These are phyloP conservation scores for Tromatobia lineatoria DNA, from an alignment of 2,888 invertebrate species.

Conservation along the genomic window DNA sequence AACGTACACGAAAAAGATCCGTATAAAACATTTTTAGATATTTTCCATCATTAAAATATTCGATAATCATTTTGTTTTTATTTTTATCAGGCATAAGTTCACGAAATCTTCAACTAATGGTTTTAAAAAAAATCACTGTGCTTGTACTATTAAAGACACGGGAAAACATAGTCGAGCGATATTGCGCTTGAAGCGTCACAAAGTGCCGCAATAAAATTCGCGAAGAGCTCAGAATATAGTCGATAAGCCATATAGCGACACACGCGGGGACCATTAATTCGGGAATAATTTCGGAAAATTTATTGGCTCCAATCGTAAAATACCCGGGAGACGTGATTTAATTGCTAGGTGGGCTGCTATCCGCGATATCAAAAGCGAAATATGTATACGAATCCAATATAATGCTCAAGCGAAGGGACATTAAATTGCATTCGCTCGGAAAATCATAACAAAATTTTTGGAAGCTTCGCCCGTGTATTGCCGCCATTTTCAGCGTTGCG, in stretches of 20 bases:
- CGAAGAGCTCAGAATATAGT: not conserved
- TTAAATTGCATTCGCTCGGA: slow-evolving; percentile 8
- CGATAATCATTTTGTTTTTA: too few relatives aligned
- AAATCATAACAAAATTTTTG: slow-evolving; percentile 9
- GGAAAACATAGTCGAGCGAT: too few relatives aligned
- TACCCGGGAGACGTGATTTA: slow-evolving; percentile 17
- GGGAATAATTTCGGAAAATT: slow-evolving; percentile 27
- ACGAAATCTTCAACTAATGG: too few relatives aligned
- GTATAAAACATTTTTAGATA: too few relatives aligned
- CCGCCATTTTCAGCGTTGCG: not conserved
- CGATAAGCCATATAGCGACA: slow-evolving; percentile 11
- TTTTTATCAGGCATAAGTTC: too few relatives aligned
- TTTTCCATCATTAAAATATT: too few relatives aligned
- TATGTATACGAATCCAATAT: slow-evolving; percentile 35
- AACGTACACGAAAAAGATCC: too few relatives aligned
- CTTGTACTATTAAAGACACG: too few relatives aligned
- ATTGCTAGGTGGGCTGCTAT: slow-evolving; percentile 5
- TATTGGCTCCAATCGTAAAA: slow-evolving; percentile 36
- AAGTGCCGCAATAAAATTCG: not conserved
- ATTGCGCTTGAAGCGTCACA: not conserved
- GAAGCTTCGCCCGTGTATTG: not conserved
- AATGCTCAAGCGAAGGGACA: not conserved
- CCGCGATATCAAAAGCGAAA: slow-evolving; percentile 30
- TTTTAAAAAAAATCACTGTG: too few relatives aligned
- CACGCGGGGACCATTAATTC: slow-evolving; percentile 13